A percentile compares a stretch with the other conserved stretches of the same genome.
phyloP scores from a whole-genome alignment of 2,888 invertebrate genomes.

The Orchestes rusci region DNA sequence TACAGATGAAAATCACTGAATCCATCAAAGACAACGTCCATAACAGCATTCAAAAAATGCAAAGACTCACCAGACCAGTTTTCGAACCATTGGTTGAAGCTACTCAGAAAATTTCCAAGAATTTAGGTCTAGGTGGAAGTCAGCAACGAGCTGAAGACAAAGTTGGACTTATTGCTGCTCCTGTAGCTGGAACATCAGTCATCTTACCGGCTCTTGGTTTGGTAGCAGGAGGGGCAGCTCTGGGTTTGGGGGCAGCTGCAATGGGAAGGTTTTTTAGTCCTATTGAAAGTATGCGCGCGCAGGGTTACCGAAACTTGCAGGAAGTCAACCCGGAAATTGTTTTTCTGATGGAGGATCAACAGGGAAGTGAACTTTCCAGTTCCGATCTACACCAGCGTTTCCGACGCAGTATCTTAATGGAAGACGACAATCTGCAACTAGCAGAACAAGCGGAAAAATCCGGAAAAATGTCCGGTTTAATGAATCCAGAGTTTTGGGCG shows the following conservation, averaged over 20 bases:
- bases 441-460: slow-evolving; percentile 36
- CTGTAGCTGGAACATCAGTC: slow-evolving; percentile 52
- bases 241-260: slow-evolving; percentile 71
- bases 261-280: slow-evolving; percentile 59
- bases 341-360: slow-evolving; percentile 36
- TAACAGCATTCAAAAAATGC: slow-evolving; percentile 61
- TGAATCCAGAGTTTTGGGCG: slow-evolving; percentile 52
- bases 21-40: slow-evolving; percentile 66
- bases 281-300: slow-evolving; percentile 37
- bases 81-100: slow-evolving; percentile 71
- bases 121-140: slow-evolving; percentile 45
- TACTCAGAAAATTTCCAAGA: slow-evolving; percentile 71
- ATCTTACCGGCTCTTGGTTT: slow-evolving; percentile 66
- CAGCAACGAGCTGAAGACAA: slow-evolving; percentile 51
- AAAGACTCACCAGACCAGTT: slow-evolving; percentile 59
- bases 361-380: slow-evolving; percentile 8
- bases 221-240: slow-evolving; percentile 75
- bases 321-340: slow-evolving; percentile 33
- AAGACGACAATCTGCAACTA: slow-evolving; percentile 38
- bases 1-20: slow-evolving; percentile 56
- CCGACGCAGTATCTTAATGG: slow-evolving; percentile 43
- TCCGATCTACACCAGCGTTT: slow-evolving; percentile 12
- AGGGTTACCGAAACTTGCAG: slow-evolving; percentile 30
- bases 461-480: slow-evolving; percentile 33
- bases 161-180: slow-evolving; percentile 53